phyloP scores from a whole-genome alignment of 2,113 vertebrate genomes.

The Calidris pugnax region DNA sequence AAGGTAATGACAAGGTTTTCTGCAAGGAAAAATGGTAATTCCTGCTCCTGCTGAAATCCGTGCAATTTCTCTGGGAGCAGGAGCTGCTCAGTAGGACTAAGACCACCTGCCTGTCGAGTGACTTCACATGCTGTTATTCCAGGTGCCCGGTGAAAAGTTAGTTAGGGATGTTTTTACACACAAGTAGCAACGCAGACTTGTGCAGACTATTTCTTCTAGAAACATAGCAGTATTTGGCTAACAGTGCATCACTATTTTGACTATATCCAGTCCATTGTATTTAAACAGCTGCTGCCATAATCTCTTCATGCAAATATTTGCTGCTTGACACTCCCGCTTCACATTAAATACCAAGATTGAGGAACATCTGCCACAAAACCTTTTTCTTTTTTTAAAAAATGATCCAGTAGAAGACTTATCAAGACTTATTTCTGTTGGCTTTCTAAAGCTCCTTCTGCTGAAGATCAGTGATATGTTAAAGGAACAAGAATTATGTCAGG shows the following conservation, averaged over 20 bases:
- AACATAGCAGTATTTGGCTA: background rate
- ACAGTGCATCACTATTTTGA: background rate
- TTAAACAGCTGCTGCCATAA: background rate
- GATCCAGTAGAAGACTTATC: background rate
- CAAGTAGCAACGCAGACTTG: background rate
- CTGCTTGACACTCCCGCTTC: background rate
- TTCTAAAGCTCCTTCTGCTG: background rate
- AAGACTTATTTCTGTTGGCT: background rate
- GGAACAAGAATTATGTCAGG: background rate
- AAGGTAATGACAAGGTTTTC: background rate
- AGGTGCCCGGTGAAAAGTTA: background rate
- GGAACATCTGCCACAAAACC: background rate
- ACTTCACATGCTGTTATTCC: background rate
- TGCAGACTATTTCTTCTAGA: background rate
- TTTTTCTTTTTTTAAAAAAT: background rate
- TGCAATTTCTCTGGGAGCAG: background rate
- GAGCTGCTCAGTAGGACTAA: background rate
- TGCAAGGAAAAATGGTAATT: background rate
- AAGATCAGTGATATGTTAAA: background rate
- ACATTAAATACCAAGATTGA: background rate
- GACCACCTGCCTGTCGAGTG: rapidly evolving
- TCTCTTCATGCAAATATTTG: conserved; percentile 15
- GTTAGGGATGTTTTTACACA: background rate
- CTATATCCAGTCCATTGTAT: background rate
- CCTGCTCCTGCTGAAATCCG: background rate